A percentile compares a stretch with the other conserved stretches of the same genome.
phyloP scores from a whole-genome alignment of 2,888 invertebrate genomes.

The Callimorpha dominula region DNA sequence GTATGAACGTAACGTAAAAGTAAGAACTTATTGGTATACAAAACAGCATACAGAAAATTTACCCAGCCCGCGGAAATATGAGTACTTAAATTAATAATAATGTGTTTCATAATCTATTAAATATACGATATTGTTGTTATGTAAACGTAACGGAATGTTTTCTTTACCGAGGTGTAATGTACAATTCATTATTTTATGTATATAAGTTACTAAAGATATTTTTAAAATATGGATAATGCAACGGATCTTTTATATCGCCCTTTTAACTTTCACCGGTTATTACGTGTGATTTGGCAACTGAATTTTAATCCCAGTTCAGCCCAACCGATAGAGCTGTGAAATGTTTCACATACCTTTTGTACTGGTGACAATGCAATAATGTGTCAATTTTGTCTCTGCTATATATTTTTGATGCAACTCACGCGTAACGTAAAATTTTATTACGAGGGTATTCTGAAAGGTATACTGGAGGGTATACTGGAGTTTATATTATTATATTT shows the following conservation, averaged over 20 bases:
- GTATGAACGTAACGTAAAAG: background rate
- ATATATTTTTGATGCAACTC: background rate
- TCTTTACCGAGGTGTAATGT: background rate
- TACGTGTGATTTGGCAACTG: background rate
- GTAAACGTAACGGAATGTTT: background rate
- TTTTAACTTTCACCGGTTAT: background rate
- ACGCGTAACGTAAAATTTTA: conserved; percentile 8
- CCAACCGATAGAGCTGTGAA: background rate
- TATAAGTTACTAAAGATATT: background rate
- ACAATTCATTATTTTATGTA: background rate
- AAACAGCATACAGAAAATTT: background rate
- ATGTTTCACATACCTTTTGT: background rate
- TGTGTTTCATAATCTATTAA: background rate
- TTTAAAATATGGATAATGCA: background rate
- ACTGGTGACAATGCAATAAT: conserved; percentile 1
- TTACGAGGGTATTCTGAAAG: background rate
- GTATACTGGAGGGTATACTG: too few relatives aligned
- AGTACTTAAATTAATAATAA: background rate
- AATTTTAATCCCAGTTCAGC: background rate
- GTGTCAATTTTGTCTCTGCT: conserved; percentile 5
- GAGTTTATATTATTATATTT: too few relatives aligned
- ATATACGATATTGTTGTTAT: background rate
- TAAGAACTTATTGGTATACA: background rate
- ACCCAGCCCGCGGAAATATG: background rate
- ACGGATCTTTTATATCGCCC: background rate